Conservation (phyloP, 2,888 invertebrate genomes). For the Aporophyla nigra region DNA sequence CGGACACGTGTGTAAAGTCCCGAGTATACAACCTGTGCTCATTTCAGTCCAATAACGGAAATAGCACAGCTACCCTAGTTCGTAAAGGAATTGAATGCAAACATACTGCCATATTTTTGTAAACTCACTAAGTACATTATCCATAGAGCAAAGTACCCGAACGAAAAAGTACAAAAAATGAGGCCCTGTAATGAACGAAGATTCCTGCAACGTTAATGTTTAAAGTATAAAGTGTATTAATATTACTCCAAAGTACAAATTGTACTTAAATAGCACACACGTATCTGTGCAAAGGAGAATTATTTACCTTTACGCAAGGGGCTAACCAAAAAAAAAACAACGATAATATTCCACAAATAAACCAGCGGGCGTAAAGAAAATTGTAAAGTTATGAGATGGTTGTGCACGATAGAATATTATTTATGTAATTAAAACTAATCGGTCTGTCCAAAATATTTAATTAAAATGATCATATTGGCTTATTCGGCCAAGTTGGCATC, state of each 20-base stretch:
- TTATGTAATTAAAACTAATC: conserved; percentile 81
- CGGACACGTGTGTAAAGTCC: conserved; percentile 54
- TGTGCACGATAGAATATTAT: conserved; percentile 89
- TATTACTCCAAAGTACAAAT: conserved; percentile 36
- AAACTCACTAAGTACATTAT: conserved; percentile 68
- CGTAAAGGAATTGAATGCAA: conserved; percentile 88
- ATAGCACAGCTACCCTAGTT: conserved; percentile 68
- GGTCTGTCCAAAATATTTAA: conserved; percentile 85
- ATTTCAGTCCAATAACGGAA: conserved; percentile 56
- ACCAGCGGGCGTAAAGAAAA: conserved; percentile 71
- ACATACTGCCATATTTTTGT: conserved; percentile 89
- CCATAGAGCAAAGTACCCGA: conserved; percentile 73
- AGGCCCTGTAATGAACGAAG: conserved; percentile 53
- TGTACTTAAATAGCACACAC: conserved; percentile 38
- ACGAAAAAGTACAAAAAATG: conserved; percentile 77
- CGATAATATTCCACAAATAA: conserved; percentile 52
- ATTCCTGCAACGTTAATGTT: conserved; percentile 52
- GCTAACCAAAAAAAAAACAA: conserved; percentile 34
- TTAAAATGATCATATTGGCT: conserved; percentile 73
- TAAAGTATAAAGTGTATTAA: conserved; percentile 44
- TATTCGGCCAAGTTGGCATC: conserved; percentile 73
- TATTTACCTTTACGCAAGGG: conserved; percentile 36
- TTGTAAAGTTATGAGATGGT: conserved; percentile 87
- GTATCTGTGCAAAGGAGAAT: conserved; percentile 31
- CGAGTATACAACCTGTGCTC: conserved; percentile 43